Evolutionary conservation across 1,140 invertebrate species (phyloP).

Genomic region (Helicoverpa zea): DNA sequence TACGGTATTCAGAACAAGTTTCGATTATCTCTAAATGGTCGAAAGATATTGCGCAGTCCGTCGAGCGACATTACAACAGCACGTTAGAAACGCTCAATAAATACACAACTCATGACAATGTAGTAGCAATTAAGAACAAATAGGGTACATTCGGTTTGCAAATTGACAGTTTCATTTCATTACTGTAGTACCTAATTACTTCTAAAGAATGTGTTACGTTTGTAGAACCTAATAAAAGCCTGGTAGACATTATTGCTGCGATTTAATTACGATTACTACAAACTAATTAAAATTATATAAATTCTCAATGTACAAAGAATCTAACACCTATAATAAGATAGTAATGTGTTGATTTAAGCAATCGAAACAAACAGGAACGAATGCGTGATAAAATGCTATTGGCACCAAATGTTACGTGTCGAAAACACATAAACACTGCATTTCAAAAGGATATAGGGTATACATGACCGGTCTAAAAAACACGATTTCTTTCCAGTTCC

Average conservation of each 20-base stretch:
- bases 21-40: slow-evolving; percentile 43
- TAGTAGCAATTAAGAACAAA: slow-evolving; percentile 60
- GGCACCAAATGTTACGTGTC: slow-evolving; percentile 25
- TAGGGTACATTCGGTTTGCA: slow-evolving; percentile 38
- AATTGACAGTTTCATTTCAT: slow-evolving; percentile 32
- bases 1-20: slow-evolving; percentile 37
- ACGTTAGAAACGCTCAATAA: slow-evolving; percentile 53
- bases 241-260: background rate
- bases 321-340: background rate
- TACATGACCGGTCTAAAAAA: slow-evolving; percentile 61
- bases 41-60: slow-evolving; percentile 42
- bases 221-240: background rate
- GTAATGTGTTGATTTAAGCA: background rate
- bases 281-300: background rate
- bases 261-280: background rate
- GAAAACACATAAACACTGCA: slow-evolving; percentile 33
- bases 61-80: slow-evolving; percentile 31
- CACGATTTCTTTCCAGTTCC: slow-evolving; percentile 61
- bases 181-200: slow-evolving; percentile 15
- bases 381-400: slow-evolving; percentile 27
- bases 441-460: slow-evolving; percentile 28
- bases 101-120: slow-evolving; percentile 61
- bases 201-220: slow-evolving; percentile 11
- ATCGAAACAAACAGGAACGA: background rate
- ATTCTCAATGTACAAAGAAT: background rate